A percentile compares a stretch with the other conserved stretches of the same genome.
These are phyloP conservation scores for Tolmerus cingulatus DNA, from an alignment of 2,888 invertebrate genomes.

Conservation along the genomic window DNA sequence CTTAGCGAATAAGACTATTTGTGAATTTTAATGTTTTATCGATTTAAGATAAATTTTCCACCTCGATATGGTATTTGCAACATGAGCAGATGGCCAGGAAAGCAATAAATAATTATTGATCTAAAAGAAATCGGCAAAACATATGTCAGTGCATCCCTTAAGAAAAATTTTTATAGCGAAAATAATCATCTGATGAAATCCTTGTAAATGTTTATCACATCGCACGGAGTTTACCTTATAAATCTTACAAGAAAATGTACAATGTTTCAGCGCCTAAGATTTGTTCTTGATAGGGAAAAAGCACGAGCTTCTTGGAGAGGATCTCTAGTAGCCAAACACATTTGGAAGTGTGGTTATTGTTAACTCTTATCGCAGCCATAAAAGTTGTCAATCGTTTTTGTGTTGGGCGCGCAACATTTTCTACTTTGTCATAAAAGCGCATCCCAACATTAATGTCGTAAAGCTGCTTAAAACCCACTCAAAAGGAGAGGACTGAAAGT, in stretches of 20 bases:
- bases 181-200: not conserved
- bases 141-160: not conserved
- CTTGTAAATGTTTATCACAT: not conserved
- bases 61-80: not conserved
- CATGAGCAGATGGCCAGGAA: not conserved
- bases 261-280: not conserved
- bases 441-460: not conserved
- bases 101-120: not conserved
- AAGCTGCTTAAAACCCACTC: not conserved
- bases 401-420: not conserved
- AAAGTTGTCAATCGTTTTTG: not conserved
- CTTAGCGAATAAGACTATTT: not conserved
- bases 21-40: not conserved
- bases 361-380: not conserved
- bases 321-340: not conserved
- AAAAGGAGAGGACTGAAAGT: not conserved
- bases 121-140: not conserved
- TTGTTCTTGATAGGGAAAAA: not conserved
- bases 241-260: not conserved
- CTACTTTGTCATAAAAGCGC: not conserved
- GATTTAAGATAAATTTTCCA: not conserved
- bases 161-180: not conserved
- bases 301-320: not conserved
- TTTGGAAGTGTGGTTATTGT: not conserved
- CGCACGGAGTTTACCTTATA: not conserved